phyloP scores from a whole-genome alignment of 2,113 vertebrate species.

The Callipepla californica region DNA sequence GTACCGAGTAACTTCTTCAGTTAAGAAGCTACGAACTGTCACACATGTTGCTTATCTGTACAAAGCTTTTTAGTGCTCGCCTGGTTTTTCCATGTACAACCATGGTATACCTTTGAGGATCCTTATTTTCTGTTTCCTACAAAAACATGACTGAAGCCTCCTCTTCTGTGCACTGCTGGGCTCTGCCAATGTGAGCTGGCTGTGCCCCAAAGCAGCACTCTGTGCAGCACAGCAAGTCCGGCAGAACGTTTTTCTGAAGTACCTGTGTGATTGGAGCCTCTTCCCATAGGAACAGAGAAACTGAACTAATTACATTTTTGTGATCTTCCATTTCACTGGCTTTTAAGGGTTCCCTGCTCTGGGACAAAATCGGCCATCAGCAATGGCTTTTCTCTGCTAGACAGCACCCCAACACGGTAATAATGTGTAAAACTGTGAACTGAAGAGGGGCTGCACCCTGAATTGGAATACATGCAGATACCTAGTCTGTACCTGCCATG shows the following conservation, averaged over 20 bases:
- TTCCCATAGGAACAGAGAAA: neutral
- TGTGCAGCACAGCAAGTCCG: accelerated
- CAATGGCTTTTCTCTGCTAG: neutral
- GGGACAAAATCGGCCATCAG: accelerated
- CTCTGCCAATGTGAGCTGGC: neutral
- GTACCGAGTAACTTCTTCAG: neutral
- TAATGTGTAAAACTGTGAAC: neutral
- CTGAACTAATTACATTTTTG: neutral
- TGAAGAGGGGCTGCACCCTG: neutral
- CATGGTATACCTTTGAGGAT: neutral
- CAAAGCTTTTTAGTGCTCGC: neutral
- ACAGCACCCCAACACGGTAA: neutral
- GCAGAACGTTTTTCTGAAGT: neutral
- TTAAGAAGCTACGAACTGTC: neutral
- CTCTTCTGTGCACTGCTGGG: neutral
- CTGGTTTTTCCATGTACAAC: neutral
- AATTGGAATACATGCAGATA: neutral
- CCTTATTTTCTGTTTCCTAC: neutral
- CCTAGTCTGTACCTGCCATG: neutral
- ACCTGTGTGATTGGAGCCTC: neutral
- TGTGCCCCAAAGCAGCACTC: neutral
- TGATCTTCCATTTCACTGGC: neutral
- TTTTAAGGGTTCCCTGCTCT: neutral
- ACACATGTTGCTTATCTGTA: neutral
- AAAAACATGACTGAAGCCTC: neutral